Conservation (phyloP, 2,797 vertebrate species). For the Syngnathus rostellatus region DNA sequence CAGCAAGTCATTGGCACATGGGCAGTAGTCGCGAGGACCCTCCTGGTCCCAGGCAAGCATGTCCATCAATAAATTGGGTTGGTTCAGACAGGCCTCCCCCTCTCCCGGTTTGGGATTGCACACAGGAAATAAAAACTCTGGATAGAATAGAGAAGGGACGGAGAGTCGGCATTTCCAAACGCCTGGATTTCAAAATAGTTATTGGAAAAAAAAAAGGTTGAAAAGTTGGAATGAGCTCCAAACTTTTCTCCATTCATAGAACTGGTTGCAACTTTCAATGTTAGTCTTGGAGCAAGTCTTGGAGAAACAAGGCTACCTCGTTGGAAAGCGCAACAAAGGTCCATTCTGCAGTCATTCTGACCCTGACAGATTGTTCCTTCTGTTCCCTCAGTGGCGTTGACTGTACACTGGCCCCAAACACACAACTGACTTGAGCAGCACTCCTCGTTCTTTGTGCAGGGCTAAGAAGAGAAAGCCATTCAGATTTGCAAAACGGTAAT, state of each 20-base stretch:
- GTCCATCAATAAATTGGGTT: conserved; percentile 79
- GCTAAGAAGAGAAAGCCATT: conserved; percentile 49
- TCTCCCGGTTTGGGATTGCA: conserved; percentile 76
- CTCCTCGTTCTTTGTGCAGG: conserved; percentile 82
- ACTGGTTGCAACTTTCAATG: neutral
- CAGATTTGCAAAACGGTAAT: neutral
- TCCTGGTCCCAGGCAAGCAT: conserved; percentile 88
- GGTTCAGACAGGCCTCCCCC: conserved; percentile 74
- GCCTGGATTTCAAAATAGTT: neutral
- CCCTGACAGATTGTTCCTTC: conserved; percentile 89
- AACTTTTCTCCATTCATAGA: neutral
- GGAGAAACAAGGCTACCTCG: conserved; percentile 63
- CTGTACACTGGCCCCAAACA: conserved; percentile 84
- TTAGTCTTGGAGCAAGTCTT: neutral
- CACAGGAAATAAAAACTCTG: conserved; percentile 86
- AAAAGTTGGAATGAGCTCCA: neutral
- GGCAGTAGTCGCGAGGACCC: conserved; percentile 79
- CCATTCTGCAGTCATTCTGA: conserved; percentile 79
- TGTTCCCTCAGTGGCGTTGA: conserved; percentile 63
- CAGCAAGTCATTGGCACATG: conserved; percentile 73
- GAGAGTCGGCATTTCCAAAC: neutral
- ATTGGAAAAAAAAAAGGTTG: neutral
- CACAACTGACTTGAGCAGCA: conserved; percentile 84
- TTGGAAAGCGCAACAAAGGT: conserved; percentile 86
- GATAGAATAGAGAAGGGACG: neutral